phyloP scores from a whole-genome alignment of 2,797 vertebrate genomes.

The Malurus splendens region DNA sequence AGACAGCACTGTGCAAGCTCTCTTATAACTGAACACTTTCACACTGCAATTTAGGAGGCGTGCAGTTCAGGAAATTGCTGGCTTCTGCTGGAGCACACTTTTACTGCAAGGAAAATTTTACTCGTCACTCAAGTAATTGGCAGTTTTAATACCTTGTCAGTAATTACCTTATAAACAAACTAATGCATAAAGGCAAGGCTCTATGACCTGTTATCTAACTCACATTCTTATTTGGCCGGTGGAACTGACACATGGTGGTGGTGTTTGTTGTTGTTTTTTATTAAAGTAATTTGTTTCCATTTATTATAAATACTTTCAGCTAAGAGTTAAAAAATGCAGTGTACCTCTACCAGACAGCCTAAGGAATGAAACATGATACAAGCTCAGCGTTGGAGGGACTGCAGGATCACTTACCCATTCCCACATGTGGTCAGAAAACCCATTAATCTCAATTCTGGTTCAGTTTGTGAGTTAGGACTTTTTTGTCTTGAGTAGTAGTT shows the following conservation, averaged over 20 bases:
- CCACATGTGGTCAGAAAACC: slow-evolving; percentile 35
- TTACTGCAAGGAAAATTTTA: slow-evolving; percentile 89
- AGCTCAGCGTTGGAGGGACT: neutral
- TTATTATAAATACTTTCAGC: slow-evolving; percentile 41
- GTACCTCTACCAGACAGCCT: slow-evolving; percentile 15
- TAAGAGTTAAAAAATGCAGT: slow-evolving; percentile 30
- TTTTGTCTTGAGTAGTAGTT: neutral
- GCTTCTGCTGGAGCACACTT: slow-evolving; percentile 85
- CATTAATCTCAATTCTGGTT: slow-evolving; percentile 46
- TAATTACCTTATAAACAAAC: slow-evolving; percentile 96
- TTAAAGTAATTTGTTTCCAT: slow-evolving; percentile 57
- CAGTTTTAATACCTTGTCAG: slow-evolving; percentile 93
- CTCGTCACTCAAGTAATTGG: slow-evolving; percentile 92
- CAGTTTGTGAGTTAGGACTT: neutral
- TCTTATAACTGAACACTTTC: slow-evolving; percentile 83
- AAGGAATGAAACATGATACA: slow-evolving; percentile 46
- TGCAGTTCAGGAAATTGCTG: slow-evolving; percentile 94
- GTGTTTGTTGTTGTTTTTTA: slow-evolving; percentile 31
- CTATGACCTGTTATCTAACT: slow-evolving; percentile 70
- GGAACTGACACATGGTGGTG: slow-evolving; percentile 19
- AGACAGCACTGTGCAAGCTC: slow-evolving; percentile 82
- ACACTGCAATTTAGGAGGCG: slow-evolving; percentile 92
- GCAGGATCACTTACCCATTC: slow-evolving; percentile 3
- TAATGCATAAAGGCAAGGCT: slow-evolving; percentile 75
- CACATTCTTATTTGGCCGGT: slow-evolving; percentile 38